Evolutionary conservation across 2,888 invertebrate genomes (phyloP).

Genomic region (Crioceris asparagi): DNA sequence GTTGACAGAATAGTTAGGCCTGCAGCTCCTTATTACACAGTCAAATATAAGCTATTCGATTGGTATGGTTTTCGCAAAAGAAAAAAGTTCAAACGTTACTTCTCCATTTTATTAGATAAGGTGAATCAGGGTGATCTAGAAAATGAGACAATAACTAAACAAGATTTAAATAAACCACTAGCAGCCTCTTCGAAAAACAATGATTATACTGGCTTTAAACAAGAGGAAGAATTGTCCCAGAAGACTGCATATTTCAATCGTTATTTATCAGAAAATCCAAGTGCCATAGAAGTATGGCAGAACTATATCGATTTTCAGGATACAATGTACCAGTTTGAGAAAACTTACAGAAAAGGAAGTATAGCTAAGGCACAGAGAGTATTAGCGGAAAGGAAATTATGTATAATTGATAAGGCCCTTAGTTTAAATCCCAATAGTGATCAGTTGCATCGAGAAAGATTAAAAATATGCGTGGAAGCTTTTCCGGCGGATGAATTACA

Average conservation of each 20-base stretch:
- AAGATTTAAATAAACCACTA: conserved; percentile 19
- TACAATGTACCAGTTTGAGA: conserved; percentile 37
- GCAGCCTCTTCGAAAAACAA: conserved; percentile 18
- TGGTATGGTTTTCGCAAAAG: conserved; percentile 20
- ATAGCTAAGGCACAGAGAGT: conserved; percentile 36
- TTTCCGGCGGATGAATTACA: conserved; percentile 51
- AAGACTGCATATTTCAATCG: conserved; percentile 46
- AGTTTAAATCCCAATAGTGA: conserved; percentile 45
- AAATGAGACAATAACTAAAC: too few species aligned
- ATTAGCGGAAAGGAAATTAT: conserved; percentile 47
- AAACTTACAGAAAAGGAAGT: conserved; percentile 35
- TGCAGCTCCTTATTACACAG: conserved; percentile 47
- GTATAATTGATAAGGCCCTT: conserved; percentile 51
- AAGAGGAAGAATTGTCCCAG: conserved; percentile 41
- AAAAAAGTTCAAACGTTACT: conserved; percentile 31
- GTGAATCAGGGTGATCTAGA: conserved; percentile 19
- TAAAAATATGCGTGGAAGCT: conserved; percentile 40
- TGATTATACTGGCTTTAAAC: conserved; percentile 28
- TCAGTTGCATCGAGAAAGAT: conserved; percentile 40
- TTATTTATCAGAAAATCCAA: conserved; percentile 40
- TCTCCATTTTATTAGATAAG: conserved; percentile 21
- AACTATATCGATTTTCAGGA: conserved; percentile 50
- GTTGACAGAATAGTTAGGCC: conserved; percentile 54
- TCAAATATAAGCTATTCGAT: conserved; percentile 23
- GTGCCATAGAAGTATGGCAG: conserved; percentile 48